Evolutionary conservation across 1,140 invertebrate species (phyloP).

Genomic region (Trypoxylus dichotomus): DNA sequence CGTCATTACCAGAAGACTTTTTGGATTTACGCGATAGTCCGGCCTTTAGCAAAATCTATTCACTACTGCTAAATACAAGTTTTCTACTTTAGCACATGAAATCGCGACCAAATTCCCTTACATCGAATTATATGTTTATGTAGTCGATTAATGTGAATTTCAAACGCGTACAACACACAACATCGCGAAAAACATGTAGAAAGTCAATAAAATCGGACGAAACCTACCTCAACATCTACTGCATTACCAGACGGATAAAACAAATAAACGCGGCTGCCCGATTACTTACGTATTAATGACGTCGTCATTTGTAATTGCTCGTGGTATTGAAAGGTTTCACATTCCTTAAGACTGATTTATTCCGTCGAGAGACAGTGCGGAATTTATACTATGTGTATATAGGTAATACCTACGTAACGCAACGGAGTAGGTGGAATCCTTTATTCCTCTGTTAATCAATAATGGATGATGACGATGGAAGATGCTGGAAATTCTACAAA

Average conservation of each 20-base stretch:
- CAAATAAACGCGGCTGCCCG: not conserved
- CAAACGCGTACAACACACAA: not conserved
- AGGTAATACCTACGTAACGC: not conserved
- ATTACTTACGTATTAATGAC: slow-evolving; percentile 16
- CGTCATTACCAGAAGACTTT: not conserved
- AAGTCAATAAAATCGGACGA: not conserved
- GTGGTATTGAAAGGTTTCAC: slow-evolving; percentile 14
- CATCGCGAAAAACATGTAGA: not conserved
- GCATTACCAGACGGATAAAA: not conserved
- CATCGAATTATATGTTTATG: no score
- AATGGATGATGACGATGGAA: not conserved
- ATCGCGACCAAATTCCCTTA: not conserved
- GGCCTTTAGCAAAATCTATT: not conserved
- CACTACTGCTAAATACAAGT: not conserved
- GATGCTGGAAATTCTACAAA: no score
- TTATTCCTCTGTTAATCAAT: not conserved
- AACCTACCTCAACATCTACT: not conserved
- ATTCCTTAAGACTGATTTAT: slow-evolving; percentile 1
- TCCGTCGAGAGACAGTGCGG: not conserved
- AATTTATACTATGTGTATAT: not conserved
- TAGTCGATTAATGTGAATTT: not conserved
- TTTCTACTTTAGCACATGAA: not conserved
- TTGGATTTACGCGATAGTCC: not conserved
- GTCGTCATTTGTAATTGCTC: slow-evolving; percentile 19
- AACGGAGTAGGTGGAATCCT: not conserved